These are phyloP conservation scores for Alexandromys fortis DNA, from an alignment of 2,113 vertebrate genomes.

Conservation along the genomic window DNA sequence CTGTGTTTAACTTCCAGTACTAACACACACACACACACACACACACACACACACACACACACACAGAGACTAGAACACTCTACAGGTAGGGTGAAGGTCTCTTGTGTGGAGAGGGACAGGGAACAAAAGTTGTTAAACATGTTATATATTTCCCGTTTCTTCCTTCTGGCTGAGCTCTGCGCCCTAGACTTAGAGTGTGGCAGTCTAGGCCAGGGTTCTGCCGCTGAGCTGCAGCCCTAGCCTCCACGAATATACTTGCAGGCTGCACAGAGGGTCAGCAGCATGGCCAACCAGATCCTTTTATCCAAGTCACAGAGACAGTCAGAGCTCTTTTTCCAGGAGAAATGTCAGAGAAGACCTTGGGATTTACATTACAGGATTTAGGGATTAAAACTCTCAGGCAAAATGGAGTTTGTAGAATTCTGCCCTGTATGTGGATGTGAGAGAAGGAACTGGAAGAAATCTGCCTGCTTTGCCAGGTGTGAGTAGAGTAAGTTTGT, in stretches of 20 bases:
- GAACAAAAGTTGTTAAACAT: not conserved
- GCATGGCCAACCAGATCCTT: not conserved
- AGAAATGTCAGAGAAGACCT: conserved; percentile 3
- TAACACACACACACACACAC: not conserved
- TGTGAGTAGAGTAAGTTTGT: not conserved
- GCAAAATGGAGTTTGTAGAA: not conserved
- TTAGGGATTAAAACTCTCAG: not conserved
- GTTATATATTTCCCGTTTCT: not conserved
- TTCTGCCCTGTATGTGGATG: not conserved
- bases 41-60: not conserved
- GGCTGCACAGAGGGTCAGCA: not conserved
- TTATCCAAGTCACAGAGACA: not conserved
- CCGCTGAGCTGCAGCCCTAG: not conserved
- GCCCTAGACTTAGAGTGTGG: not conserved
- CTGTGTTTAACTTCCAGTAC: not conserved
- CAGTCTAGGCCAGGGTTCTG: not conserved
- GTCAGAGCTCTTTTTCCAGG: not conserved
- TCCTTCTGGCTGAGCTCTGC: not conserved
- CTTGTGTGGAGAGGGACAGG: not conserved
- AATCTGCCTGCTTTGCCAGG: not conserved
- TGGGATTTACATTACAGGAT: not conserved
- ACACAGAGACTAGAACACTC: too few relatives aligned
- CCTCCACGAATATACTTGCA: not conserved
- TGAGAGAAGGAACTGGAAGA: not conserved
- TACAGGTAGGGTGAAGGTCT: not conserved